Percentiles rank a stretch among this genome's conserved stretches.
phyloP scores from a whole-genome alignment of 2,797 vertebrate species.

The Hemitrygon akajei region DNA sequence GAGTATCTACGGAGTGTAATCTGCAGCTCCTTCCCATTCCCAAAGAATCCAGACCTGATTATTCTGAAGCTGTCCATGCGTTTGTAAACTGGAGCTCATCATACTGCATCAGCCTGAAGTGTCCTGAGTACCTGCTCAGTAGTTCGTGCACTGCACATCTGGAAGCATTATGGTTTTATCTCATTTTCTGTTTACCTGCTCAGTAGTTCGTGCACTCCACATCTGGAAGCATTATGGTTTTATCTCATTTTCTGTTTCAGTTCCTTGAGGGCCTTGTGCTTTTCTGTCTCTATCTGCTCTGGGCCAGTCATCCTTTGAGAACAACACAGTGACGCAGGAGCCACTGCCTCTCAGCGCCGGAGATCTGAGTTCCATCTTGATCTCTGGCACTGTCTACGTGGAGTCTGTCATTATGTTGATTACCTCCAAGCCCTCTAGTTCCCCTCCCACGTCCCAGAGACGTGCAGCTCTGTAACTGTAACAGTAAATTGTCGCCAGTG shows the following conservation, averaged over 20 bases:
- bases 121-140: not conserved
- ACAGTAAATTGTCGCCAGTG: too few relatives aligned
- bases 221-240: not conserved
- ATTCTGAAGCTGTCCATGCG: not conserved
- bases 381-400: too few relatives aligned
- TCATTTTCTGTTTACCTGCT: not conserved
- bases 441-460: too few relatives aligned
- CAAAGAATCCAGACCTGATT: not conserved
- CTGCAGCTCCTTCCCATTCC: not conserved
- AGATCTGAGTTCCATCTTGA: too few relatives aligned
- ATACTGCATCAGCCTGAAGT: not conserved
- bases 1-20: not conserved
- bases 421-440: too few relatives aligned
- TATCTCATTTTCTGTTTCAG: not conserved
- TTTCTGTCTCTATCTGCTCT: not conserved
- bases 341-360: too few relatives aligned
- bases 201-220: not conserved
- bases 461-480: too few relatives aligned
- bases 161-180: not conserved
- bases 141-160: not conserved
- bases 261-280: not conserved
- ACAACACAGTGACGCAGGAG: too few relatives aligned
- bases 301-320: too few relatives aligned
- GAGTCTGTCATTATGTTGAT: too few relatives aligned
- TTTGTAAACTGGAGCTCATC: not conserved